A percentile compares a stretch with the other conserved stretches of the same genome.
These are phyloP conservation scores for Tursiops truncatus DNA, from an alignment of 2,113 vertebrate species.

Conservation along the genomic window DNA sequence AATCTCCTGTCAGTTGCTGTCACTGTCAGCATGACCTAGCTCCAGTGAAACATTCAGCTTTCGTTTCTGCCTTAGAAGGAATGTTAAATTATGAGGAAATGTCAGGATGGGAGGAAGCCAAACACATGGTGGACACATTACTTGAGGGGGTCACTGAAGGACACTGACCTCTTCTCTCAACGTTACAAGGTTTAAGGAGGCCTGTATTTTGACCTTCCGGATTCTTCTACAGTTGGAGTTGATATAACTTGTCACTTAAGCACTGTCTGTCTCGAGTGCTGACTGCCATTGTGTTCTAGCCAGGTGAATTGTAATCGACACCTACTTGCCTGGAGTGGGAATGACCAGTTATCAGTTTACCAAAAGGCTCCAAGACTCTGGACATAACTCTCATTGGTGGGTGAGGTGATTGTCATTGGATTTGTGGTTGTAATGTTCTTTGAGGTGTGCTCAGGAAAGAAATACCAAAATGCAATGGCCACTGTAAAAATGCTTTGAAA, in stretches of 20 bases:
- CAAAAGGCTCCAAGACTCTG: background rate
- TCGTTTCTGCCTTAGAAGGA: background rate
- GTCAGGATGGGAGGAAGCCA: background rate
- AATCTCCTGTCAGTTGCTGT: constrained; percentile 54
- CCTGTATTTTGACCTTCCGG: background rate
- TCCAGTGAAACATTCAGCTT: constrained; percentile 27
- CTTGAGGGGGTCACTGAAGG: background rate
- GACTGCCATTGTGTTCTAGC: background rate
- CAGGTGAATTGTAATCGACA: background rate
- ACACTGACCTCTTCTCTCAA: background rate
- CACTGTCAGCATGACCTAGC: constrained; percentile 50
- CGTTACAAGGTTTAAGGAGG: background rate
- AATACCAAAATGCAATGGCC: background rate
- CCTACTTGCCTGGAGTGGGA: background rate
- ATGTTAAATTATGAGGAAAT: background rate
- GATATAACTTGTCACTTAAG: background rate
- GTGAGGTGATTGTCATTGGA: background rate
- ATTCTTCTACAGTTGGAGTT: background rate
- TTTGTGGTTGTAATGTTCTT: background rate
- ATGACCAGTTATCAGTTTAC: background rate
- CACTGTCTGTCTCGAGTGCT: background rate
- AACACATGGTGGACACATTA: background rate
- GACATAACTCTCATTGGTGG: background rate
- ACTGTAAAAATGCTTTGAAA: background rate
- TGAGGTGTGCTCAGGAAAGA: background rate